Conservation (phyloP, 2,888 invertebrate species). For the Dryobota labecula region DNA sequence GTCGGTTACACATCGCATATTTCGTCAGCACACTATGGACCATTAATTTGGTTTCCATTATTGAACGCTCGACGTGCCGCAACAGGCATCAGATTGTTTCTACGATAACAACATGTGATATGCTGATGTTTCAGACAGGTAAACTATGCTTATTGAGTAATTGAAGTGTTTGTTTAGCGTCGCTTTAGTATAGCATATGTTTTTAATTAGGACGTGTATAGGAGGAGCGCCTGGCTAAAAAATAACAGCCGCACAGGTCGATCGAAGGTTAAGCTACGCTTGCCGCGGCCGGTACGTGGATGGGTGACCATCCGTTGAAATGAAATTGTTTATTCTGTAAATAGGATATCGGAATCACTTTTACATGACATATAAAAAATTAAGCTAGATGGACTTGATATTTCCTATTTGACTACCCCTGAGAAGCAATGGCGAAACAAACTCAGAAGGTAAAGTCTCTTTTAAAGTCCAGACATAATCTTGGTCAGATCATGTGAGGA, state of each 20-base stretch:
- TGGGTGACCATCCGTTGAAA: neutral
- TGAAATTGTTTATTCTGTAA: too few relatives aligned
- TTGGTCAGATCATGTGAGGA: too few relatives aligned
- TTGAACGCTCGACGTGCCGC: neutral
- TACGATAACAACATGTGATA: neutral
- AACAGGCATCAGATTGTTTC: neutral
- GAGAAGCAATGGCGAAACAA: too few relatives aligned
- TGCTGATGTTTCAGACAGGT: conserved; percentile 1
- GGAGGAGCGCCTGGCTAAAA: neutral
- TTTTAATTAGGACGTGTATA: neutral
- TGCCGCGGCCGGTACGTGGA: neutral
- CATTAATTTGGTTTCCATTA: conserved; percentile 34
- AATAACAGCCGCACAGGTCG: neutral
- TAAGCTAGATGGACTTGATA: too few relatives aligned
- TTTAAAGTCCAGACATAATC: too few relatives aligned
- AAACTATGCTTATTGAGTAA: too few relatives aligned
- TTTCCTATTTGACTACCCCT: too few relatives aligned
- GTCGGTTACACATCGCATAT: neutral
- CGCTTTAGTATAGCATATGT: neutral
- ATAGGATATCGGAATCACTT: too few relatives aligned
- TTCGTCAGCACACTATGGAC: conserved; percentile 1
- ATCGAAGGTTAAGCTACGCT: neutral
- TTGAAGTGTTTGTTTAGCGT: neutral
- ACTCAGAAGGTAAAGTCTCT: too few relatives aligned
- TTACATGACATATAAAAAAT: too few relatives aligned